Evolutionary conservation across 2,888 invertebrate species (phyloP).

Genomic region (Pecten maximus): DNA sequence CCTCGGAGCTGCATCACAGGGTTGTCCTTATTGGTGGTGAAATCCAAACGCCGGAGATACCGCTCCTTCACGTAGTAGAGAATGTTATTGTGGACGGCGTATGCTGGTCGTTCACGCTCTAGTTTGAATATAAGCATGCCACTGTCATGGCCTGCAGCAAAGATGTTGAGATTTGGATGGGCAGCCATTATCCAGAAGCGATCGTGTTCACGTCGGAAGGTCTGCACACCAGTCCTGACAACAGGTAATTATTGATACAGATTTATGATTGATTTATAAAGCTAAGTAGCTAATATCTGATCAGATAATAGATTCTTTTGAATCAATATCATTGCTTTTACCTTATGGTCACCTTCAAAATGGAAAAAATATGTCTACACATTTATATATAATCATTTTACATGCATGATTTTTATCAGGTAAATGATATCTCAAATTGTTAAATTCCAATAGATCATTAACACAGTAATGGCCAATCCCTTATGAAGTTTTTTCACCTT

Average conservation of each 20-base stretch:
- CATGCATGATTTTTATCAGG: too few species aligned
- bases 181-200: conserved; percentile 98
- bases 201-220: conserved; percentile 93
- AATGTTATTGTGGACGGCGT: conserved; percentile 95
- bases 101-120: conserved; percentile 97
- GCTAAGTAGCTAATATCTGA: too few species aligned
- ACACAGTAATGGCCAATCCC: too few species aligned
- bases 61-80: conserved; percentile 98
- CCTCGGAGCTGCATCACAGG: conserved; percentile 96
- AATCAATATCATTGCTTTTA: too few species aligned
- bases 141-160: conserved; percentile 99
- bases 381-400: too few species aligned
- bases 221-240: conserved; percentile 81
- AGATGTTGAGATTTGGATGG: conserved; percentile 96
- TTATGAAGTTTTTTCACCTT: too few species aligned
- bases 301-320: too few species aligned
- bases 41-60: conserved; percentile 94
- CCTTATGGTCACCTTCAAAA: too few species aligned
- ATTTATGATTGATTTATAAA: not conserved
- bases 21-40: conserved; percentile 95
- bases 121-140: conserved; percentile 96
- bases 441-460: too few species aligned
- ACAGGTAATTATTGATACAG: not conserved
- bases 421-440: too few species aligned
- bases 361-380: too few species aligned